These are phyloP conservation scores for Liolophura sinensis DNA, from an alignment of 1,140 invertebrate species.

Conservation along the genomic window DNA sequence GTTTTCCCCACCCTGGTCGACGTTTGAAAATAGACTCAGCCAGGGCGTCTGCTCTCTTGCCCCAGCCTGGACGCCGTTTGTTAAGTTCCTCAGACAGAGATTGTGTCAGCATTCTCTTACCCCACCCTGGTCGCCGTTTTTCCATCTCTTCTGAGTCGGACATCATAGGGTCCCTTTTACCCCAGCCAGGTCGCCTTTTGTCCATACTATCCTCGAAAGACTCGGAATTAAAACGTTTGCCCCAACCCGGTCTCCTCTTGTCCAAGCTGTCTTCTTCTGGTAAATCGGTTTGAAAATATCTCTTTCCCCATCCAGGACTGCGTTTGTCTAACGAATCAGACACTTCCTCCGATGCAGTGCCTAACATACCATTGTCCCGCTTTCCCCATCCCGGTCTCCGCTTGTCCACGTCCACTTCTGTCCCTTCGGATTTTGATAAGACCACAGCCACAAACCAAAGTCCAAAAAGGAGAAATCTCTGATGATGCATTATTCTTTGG, in stretches of 20 bases:
- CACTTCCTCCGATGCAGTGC: neutral
- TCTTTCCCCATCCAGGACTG: constrained; percentile 30
- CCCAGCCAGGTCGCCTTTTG: constrained; percentile 25
- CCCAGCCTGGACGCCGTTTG: constrained; percentile 29
- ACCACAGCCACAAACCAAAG: no score
- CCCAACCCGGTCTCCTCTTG: constrained; percentile 34
- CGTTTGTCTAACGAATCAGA: constrained; percentile 13
- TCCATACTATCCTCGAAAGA: constrained; percentile 9
- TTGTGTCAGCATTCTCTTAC: constrained; percentile 14
- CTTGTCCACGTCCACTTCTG: constrained; percentile 10
- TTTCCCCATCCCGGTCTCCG: constrained; percentile 26
- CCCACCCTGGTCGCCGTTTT: constrained; percentile 23
- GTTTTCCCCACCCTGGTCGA: constrained; percentile 22
- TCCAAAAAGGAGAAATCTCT: no score
- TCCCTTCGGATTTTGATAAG: no score
- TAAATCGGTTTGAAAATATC: constrained; percentile 6
- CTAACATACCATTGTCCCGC: constrained; percentile 13
- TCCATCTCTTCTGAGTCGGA: constrained; percentile 8
- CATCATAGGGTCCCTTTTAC: constrained; percentile 15
- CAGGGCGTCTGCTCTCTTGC: constrained; percentile 18
- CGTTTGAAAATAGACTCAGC: constrained; percentile 18
- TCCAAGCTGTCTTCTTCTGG: constrained; percentile 17
- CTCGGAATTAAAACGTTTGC: constrained; percentile 15
- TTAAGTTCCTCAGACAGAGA: constrained; percentile 14
- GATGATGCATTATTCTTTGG: no score